Percentiles rank a stretch among this genome's conserved stretches.
phyloP scores from a whole-genome alignment of 2,113 vertebrate species.

The Xenus cinereus region DNA sequence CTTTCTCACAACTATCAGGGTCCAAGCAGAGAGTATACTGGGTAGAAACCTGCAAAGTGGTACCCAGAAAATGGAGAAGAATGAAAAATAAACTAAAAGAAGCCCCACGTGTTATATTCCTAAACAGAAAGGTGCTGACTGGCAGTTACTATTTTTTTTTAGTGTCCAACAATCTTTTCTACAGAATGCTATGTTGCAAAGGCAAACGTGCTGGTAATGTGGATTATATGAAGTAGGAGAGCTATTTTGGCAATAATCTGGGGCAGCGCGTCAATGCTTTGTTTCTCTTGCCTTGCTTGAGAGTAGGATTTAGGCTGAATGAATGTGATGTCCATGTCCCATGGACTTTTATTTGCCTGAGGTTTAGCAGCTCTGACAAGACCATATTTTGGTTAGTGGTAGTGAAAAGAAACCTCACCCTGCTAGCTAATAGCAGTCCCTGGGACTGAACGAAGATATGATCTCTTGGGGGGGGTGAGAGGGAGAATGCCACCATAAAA shows the following conservation, averaged over 20 bases:
- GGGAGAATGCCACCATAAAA: neutral
- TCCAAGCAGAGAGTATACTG: neutral
- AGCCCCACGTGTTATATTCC: neutral
- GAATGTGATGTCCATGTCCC: neutral
- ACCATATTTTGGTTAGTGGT: neutral
- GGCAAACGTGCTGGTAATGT: neutral
- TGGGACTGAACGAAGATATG: neutral
- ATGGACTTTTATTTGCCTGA: neutral
- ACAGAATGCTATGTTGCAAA: neutral
- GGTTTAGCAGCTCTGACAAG: neutral
- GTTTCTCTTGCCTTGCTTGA: neutral
- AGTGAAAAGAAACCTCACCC: neutral
- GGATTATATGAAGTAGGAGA: neutral
- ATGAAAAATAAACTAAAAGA: neutral
- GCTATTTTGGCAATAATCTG: neutral
- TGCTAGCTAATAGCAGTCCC: neutral
- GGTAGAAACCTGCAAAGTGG: neutral
- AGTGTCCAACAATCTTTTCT: neutral
- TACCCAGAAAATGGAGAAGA: neutral
- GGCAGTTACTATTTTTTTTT: neutral
- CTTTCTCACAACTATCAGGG: neutral
- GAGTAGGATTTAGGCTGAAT: neutral
- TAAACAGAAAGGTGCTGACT: neutral
- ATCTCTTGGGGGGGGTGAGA: neutral
- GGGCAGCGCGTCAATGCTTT: neutral